Conservation (phyloP, 2,888 invertebrate genomes). For the Lottia scabra region DNA sequence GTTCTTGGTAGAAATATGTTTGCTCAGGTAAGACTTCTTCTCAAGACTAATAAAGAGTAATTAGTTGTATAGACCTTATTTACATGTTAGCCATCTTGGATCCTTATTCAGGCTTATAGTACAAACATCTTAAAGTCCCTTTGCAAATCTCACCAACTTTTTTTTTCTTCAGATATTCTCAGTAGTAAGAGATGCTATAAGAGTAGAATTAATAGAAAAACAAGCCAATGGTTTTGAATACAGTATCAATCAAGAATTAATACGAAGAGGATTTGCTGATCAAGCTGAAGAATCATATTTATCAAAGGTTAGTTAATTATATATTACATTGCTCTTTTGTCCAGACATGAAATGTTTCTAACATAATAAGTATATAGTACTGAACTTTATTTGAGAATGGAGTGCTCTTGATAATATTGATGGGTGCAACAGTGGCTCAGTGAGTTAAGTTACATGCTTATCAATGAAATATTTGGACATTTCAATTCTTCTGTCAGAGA, state of each 20-base stretch:
- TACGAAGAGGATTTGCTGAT: slow-evolving; percentile 77
- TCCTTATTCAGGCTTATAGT: no score
- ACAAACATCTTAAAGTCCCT: no score
- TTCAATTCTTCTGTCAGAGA: no score
- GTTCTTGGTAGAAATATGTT: slow-evolving; percentile 40
- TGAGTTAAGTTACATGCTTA: no score
- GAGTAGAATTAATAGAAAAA: slow-evolving; percentile 75
- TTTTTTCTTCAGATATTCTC: slow-evolving; percentile 76
- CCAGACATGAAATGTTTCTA: not conserved
- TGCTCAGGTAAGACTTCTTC: slow-evolving; percentile 49
- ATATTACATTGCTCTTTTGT: not conserved
- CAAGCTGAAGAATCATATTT: slow-evolving; percentile 81
- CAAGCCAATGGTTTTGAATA: slow-evolving; percentile 54
- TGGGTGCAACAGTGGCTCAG: no score
- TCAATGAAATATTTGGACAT: no score
- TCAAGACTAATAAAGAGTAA: no score
- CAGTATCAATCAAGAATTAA: slow-evolving; percentile 77
- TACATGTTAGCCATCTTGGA: no score
- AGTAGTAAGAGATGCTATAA: slow-evolving; percentile 81
- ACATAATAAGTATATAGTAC: not conserved
- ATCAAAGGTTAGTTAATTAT: slow-evolving; percentile 73
- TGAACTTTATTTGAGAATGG: not conserved
- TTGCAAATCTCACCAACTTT: no score
- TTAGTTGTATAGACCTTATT: no score
- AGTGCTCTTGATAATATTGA: no score